Evolutionary conservation across 2,797 vertebrate species (phyloP).

Genomic region (Gorsachius magnificus): DNA sequence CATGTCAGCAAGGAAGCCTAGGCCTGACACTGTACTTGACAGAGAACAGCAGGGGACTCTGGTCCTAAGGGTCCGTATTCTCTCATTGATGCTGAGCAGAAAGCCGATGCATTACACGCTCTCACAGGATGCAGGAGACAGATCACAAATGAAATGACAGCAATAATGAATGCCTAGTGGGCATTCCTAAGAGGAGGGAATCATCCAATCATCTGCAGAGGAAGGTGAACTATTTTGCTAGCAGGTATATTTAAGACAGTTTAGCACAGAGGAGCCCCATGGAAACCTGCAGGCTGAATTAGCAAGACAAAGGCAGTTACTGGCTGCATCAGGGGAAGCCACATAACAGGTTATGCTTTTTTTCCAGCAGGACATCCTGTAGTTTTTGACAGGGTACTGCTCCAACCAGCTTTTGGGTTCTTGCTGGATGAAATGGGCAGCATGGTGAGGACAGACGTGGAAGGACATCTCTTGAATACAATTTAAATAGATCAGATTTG

Average conservation of each 20-base stretch:
- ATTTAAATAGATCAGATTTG: background rate
- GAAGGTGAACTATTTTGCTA: background rate
- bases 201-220: background rate
- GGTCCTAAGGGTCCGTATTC: background rate
- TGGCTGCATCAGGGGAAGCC: background rate
- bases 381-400: background rate
- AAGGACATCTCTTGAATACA: background rate
- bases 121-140: background rate
- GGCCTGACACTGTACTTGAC: background rate
- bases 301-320: background rate
- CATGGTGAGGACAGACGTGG: background rate
- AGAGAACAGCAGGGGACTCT: background rate
- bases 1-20: background rate
- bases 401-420: background rate
- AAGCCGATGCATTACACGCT: accelerated
- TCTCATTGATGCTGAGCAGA: background rate
- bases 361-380: background rate
- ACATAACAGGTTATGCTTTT: background rate
- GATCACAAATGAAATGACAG: background rate
- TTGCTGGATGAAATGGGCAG: background rate
- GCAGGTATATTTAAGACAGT: background rate
- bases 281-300: background rate
- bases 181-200: background rate
- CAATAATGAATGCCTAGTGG: background rate
- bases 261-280: background rate